Evolutionary conservation across 1,140 invertebrate species (phyloP).

Genomic region (Neodiprion virginianus): DNA sequence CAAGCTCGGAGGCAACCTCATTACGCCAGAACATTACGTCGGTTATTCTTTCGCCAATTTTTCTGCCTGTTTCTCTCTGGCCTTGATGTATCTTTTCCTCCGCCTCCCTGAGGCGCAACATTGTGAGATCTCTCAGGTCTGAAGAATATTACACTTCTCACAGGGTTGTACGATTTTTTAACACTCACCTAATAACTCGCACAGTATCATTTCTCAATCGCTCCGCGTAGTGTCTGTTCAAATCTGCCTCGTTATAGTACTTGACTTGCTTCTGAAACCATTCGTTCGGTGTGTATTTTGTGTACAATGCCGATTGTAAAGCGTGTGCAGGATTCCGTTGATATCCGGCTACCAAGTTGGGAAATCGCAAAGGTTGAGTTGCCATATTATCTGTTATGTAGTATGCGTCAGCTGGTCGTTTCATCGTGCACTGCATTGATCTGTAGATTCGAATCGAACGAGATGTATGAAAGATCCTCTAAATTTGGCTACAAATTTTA

Average conservation of each 20-base stretch:
- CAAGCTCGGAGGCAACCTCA: conserved; percentile 85
- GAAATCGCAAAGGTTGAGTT: conserved; percentile 77
- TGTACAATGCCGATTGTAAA: conserved; percentile 78
- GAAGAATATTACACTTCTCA: conserved; percentile 10
- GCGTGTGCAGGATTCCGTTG: conserved; percentile 80
- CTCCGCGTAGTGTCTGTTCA: conserved; percentile 82
- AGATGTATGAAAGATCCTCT: no score
- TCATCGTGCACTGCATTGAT: conserved; percentile 72
- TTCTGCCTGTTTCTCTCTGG: conserved; percentile 79
- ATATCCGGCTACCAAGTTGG: conserved; percentile 80
- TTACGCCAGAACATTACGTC: conserved; percentile 95
- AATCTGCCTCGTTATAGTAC: conserved; percentile 87
- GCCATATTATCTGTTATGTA: conserved; percentile 72
- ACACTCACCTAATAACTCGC: conserved; percentile 62
- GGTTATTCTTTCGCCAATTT: conserved; percentile 87
- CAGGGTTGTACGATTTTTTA: conserved; percentile 12
- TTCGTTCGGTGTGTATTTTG: conserved; percentile 88
- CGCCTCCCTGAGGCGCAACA: conserved; percentile 67
- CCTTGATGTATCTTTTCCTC: conserved; percentile 77
- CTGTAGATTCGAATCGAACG: conserved; percentile 44
- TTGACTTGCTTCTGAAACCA: conserved; percentile 88
- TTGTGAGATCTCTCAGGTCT: conserved; percentile 6
- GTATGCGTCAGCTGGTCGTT: conserved; percentile 73
- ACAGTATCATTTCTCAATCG: conserved; percentile 84
- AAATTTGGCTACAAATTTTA: no score